Percentiles rank a stretch among this genome's conserved stretches.
These are phyloP conservation scores for Alfaro cultratus DNA, from an alignment of 2,797 vertebrate genomes.

Conservation along the genomic window DNA sequence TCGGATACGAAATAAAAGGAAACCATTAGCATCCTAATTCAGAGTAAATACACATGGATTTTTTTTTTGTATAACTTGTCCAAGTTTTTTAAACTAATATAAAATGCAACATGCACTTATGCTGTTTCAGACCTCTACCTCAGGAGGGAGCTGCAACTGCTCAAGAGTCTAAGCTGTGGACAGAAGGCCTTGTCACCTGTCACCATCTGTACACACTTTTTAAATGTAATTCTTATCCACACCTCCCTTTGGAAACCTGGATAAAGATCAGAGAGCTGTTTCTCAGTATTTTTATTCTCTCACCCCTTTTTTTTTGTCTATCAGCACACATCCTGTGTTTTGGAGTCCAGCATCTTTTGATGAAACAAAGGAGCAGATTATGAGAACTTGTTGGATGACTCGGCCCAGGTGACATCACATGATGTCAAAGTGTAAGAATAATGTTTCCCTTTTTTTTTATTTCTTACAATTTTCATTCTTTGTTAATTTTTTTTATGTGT, in stretches of 20 bases:
- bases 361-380: constrained; percentile 8
- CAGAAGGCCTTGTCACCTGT: constrained; percentile 55
- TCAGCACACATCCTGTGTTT: constrained; percentile 2
- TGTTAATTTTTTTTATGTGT: constrained; percentile 19
- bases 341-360: neutral
- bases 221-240: neutral
- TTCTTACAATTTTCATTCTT: neutral
- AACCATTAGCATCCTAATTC: neutral
- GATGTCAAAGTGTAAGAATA: neutral
- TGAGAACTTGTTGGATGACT: constrained; percentile 1
- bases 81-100: neutral
- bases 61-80: neutral
- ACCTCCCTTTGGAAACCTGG: constrained; percentile 3
- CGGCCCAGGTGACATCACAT: constrained; percentile 5
- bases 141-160: constrained; percentile 79
- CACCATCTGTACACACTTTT: constrained; percentile 20
- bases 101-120: constrained; percentile 14
- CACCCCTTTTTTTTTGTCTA: neutral
- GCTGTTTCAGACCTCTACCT: constrained; percentile 71
- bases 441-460: neutral
- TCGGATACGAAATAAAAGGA: neutral
- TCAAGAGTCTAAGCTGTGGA: constrained; percentile 45
- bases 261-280: neutral
- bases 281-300: neutral
- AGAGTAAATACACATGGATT: neutral